Percentiles rank a stretch among this genome's conserved stretches.
phyloP scores from a whole-genome alignment of 2,113 vertebrate genomes.

The Corythornis vintsioides region DNA sequence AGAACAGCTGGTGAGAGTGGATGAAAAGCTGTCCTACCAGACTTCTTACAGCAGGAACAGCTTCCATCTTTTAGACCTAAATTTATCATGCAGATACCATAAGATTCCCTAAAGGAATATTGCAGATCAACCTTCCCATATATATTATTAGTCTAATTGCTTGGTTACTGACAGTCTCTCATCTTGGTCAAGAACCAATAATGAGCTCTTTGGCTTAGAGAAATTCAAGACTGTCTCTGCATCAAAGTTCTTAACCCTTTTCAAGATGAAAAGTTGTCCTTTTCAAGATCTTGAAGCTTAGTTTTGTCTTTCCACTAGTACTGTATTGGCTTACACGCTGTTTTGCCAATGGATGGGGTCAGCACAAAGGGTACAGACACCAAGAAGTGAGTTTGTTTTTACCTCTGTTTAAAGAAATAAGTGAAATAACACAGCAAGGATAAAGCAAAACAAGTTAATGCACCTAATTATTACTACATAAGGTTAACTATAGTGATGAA shows the following conservation, averaged over 20 bases:
- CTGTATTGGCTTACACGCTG: not conserved
- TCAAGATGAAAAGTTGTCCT: not conserved
- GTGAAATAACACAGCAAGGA: no score
- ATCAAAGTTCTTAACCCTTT: not conserved
- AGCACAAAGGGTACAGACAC: no score
- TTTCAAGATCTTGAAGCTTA: not conserved
- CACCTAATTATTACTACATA: not conserved
- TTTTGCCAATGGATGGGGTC: no score
- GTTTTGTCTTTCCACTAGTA: not conserved
- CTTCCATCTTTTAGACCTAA: not conserved
- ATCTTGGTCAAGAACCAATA: not conserved
- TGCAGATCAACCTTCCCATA: not conserved
- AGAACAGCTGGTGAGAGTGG: not conserved
- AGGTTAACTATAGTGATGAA: not conserved
- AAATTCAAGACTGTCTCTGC: not conserved
- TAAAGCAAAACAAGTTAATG: not conserved
- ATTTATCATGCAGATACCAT: not conserved
- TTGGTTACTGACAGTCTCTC: not conserved
- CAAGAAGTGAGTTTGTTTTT: no score
- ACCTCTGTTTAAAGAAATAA: no score
- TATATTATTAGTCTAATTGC: not conserved
- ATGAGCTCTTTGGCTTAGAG: not conserved
- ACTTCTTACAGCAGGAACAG: not conserved
- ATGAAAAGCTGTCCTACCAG: not conserved
- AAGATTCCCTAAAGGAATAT: not conserved